A percentile compares a stretch with the other conserved stretches of the same genome.
These are phyloP conservation scores for Dasyprocta punctata DNA, from an alignment of 2,113 vertebrate species.

Conservation along the genomic window DNA sequence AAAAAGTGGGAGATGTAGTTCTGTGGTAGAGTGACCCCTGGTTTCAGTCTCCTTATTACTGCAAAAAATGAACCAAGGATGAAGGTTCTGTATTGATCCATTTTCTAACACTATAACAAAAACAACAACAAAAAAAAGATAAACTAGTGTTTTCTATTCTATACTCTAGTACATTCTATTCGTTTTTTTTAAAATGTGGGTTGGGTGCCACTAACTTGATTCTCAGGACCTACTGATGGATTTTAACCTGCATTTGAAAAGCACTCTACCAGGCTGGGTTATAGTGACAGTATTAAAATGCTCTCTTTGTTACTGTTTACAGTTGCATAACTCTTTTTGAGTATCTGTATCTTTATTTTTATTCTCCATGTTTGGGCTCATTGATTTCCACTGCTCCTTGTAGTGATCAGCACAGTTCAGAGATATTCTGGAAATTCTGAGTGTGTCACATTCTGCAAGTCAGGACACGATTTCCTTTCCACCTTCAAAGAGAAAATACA, in stretches of 20 bases:
- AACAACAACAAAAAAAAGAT: background rate
- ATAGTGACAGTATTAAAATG: background rate
- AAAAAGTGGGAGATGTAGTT: no score
- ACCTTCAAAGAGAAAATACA: background rate
- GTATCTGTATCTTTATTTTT: background rate
- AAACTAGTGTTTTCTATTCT: constrained; percentile 18
- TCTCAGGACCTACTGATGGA: constrained; percentile 10
- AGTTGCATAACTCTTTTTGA: background rate
- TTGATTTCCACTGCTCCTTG: background rate
- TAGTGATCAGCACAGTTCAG: no score
- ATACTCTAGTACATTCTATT: background rate
- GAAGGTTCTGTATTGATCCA: no score
- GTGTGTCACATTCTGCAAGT: background rate
- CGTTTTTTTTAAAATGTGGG: background rate
- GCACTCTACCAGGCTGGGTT: background rate
- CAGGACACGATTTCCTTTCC: background rate
- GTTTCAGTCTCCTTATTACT: no score
- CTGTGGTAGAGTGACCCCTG: no score
- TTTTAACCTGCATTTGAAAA: background rate
- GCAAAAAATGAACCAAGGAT: no score
- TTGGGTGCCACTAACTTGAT: constrained; percentile 37
- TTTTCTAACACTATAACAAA: no score
- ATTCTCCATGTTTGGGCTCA: background rate
- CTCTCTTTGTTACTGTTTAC: background rate
- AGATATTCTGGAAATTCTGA: background rate